Conservation (phyloP, 2,797 vertebrate species). For the Pseudochaenichthys georgianus region DNA sequence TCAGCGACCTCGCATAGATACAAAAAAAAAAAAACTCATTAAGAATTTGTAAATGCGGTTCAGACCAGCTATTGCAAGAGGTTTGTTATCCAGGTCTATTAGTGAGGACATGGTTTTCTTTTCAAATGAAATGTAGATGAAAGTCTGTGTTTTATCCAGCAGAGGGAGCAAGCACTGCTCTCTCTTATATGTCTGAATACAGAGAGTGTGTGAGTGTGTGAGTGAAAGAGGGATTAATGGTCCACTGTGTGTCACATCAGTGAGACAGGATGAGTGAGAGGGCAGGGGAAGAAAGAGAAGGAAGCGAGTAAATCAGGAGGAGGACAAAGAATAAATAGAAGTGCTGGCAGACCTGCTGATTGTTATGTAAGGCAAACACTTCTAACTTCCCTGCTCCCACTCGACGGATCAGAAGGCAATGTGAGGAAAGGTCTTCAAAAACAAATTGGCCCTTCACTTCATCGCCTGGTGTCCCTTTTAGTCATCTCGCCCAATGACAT, state of each 20-base stretch:
- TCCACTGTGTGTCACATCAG: conserved; percentile 52
- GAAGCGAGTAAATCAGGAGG: conserved; percentile 35
- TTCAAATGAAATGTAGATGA: conserved; percentile 33
- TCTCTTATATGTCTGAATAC: conserved; percentile 22
- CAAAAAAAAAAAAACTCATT: neutral
- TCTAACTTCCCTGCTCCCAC: conserved; percentile 34
- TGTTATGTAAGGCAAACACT: conserved; percentile 48
- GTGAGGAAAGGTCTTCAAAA: conserved; percentile 54
- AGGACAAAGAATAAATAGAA: conserved; percentile 27
- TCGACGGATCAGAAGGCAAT: conserved; percentile 59
- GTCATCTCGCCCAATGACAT: conserved; percentile 3
- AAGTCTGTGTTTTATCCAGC: conserved; percentile 59
- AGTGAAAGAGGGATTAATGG: conserved; percentile 8
- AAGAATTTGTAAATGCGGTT: neutral
- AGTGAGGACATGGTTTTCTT: neutral
- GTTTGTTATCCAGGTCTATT: neutral
- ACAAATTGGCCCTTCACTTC: conserved; percentile 40
- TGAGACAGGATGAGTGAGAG: conserved; percentile 33
- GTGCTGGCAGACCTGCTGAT: conserved; percentile 35
- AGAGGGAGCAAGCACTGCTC: conserved; percentile 74
- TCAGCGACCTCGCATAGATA: conserved; percentile 30
- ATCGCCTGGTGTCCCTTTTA: conserved; percentile 25
- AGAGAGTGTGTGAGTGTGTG: conserved; percentile 3
- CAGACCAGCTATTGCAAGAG: conserved; percentile 1
- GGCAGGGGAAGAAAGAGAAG: conserved; percentile 42